phyloP scores from a whole-genome alignment of 2,797 vertebrate genomes.

The Atherinosoma microstoma region DNA sequence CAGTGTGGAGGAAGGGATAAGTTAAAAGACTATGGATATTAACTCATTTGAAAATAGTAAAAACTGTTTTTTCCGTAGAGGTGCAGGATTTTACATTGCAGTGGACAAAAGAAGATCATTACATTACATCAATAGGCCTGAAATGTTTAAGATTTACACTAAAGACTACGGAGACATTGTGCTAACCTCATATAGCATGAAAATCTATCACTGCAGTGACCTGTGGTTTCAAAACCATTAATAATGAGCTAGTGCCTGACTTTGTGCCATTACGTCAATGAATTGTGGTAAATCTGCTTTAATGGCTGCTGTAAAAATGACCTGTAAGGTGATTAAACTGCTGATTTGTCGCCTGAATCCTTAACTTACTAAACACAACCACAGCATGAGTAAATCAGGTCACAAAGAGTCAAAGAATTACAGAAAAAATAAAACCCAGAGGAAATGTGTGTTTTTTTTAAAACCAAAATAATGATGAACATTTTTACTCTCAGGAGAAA shows the following conservation, averaged over 20 bases:
- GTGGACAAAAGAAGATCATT: too few species aligned
- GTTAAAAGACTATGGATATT: too few species aligned
- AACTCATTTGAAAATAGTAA: too few species aligned
- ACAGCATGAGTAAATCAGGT: slow-evolving; percentile 25
- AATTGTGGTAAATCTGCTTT: slow-evolving; percentile 48
- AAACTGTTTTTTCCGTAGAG: too few species aligned
- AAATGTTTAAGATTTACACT: background rate
- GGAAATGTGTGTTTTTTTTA: background rate
- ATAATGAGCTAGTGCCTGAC: slow-evolving; percentile 18
- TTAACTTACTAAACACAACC: slow-evolving; percentile 14
- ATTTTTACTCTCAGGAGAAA: too few species aligned
- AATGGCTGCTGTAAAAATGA: slow-evolving; percentile 50
- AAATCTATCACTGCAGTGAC: background rate
- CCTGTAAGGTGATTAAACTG: slow-evolving; percentile 37
- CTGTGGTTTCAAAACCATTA: slow-evolving; percentile 5
- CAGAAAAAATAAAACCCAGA: background rate
- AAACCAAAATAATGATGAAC: background rate
- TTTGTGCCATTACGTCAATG: slow-evolving; percentile 40
- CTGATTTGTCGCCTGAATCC: slow-evolving; percentile 47
- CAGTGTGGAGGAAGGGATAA: too few species aligned
- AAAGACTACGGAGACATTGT: background rate
- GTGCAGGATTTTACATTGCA: too few species aligned
- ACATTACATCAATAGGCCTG: too few species aligned
- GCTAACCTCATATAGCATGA: background rate
- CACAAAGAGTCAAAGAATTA: background rate